These are phyloP conservation scores for Pocillopora meandrina DNA, from an alignment of 92 coral and sea anemone species.

Conservation along the genomic window DNA sequence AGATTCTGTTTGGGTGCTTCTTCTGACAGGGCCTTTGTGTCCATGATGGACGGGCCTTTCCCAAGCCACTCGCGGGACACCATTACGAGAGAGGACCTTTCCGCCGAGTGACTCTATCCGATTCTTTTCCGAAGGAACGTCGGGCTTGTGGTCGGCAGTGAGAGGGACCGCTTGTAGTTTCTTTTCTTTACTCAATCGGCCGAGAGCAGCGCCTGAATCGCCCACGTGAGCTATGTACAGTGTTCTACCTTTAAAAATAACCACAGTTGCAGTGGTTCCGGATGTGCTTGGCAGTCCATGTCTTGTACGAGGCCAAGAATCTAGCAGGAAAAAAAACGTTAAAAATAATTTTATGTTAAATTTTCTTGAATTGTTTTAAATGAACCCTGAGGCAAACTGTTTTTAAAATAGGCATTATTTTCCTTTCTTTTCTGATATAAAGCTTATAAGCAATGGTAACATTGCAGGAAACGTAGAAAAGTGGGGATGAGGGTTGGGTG, in stretches of 20 bases:
- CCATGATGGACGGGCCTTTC: constrained; percentile 85
- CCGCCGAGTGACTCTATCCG: constrained; percentile 95
- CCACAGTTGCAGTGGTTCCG: constrained; percentile 90
- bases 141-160: constrained; percentile 96
- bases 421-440: too few species aligned
- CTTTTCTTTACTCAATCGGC: constrained; percentile 54
- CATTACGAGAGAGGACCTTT: constrained; percentile 83
- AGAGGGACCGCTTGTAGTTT: constrained; percentile 74
- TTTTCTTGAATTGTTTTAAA: too few species aligned
- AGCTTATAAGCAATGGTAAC: too few species aligned
- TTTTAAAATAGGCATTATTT: too few species aligned
- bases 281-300: constrained; percentile 97
- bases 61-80: constrained; percentile 97
- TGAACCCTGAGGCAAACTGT: too few species aligned
- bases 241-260: constrained; percentile 82
- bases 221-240: constrained; percentile 97
- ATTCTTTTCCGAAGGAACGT: constrained; percentile 81
- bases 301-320: constrained; percentile 94
- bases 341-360: too few species aligned
- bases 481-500: too few species aligned
- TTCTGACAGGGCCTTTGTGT: constrained; percentile 93
- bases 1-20: constrained; percentile 89
- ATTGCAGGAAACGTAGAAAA: too few species aligned
- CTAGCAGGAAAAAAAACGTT: constrained; percentile 25
- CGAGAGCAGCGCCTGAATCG: constrained; percentile 92